phyloP scores from a whole-genome alignment of 2,797 vertebrate genomes.

The Picus viridis region DNA sequence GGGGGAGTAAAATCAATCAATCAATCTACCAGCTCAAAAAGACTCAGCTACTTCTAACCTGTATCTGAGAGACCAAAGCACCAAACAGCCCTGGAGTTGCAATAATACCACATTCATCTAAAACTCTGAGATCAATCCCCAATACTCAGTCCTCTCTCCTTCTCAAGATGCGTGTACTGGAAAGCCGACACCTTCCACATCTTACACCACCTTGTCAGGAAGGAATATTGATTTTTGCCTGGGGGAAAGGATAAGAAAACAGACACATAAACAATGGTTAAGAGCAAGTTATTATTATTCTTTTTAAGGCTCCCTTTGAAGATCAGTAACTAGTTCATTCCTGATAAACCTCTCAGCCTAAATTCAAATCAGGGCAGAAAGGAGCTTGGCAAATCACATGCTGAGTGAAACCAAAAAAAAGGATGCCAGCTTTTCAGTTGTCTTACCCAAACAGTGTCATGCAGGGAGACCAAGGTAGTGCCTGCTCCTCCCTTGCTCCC shows the following conservation, averaged over 20 bases:
- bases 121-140: not conserved
- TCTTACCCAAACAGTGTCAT: not conserved
- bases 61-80: not conserved
- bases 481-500: accelerated
- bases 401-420: not conserved
- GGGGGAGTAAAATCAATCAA: not conserved
- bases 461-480: not conserved
- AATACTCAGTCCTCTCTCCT: not conserved
- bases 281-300: not conserved
- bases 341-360: not conserved
- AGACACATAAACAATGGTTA: not conserved
- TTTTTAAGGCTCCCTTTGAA: not conserved
- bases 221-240: not conserved
- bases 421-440: not conserved
- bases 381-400: not conserved
- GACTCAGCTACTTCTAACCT: not conserved
- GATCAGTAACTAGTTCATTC: not conserved
- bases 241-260: not conserved
- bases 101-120: not conserved
- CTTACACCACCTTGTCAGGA: not conserved
- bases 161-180: not conserved
- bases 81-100: not conserved
- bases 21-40: not conserved
- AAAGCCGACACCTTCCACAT: not conserved
- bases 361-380: not conserved